Conservation (phyloP, 2,888 invertebrate species). For the Lithophane ornitopus region DNA sequence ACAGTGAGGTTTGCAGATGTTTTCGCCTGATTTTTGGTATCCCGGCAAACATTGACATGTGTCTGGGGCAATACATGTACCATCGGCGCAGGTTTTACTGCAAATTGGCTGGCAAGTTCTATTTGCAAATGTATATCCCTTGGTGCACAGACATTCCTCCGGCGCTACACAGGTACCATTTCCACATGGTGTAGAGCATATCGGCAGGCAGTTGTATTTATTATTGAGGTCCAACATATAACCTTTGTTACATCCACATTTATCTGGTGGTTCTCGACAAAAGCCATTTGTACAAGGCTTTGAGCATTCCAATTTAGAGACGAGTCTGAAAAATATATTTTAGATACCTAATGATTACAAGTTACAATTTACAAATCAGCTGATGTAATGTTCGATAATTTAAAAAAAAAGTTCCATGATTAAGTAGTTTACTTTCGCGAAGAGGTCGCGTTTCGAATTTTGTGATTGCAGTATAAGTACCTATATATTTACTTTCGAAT, state of each 20-base stretch:
- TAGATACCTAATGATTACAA: background rate
- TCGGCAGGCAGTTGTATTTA: conserved; percentile 38
- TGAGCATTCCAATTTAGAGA: background rate
- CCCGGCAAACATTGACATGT: conserved; percentile 42
- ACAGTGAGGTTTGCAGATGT: conserved; percentile 42
- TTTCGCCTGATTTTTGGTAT: background rate
- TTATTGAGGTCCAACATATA: conserved; percentile 21
- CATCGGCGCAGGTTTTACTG: conserved; percentile 32
- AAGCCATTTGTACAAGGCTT: conserved; percentile 27
- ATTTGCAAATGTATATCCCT: conserved; percentile 37
- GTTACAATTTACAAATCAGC: no score
- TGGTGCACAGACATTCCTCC: conserved; percentile 46
- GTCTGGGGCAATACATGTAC: conserved; percentile 40
- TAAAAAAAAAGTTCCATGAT: no score
- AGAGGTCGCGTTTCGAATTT: no score
- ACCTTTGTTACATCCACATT: conserved; percentile 41
- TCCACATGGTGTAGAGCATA: conserved; percentile 32
- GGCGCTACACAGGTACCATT: conserved; percentile 50
- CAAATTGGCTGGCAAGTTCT: conserved; percentile 53
- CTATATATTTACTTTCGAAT: no score
- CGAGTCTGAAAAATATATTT: conserved; percentile 29
- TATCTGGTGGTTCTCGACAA: conserved; percentile 27
- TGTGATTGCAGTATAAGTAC: no score
- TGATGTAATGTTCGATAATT: no score
- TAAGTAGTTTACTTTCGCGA: no score